Evolutionary conservation across 2,888 invertebrate genomes (phyloP).

Genomic region (Thymelicus sylvestris): DNA sequence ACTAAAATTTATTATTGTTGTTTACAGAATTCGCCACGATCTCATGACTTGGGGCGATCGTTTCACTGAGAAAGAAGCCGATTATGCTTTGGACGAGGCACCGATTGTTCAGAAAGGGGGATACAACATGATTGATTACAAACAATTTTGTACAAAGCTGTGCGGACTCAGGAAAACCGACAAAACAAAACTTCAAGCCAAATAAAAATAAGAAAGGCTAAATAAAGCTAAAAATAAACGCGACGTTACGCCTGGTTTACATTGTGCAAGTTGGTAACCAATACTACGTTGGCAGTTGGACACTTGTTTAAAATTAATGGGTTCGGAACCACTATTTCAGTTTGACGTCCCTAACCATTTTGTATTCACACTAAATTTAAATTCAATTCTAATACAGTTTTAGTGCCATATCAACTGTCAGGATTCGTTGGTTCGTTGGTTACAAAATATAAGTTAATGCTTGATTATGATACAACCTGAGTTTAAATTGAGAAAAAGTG

Average conservation of each 20-base stretch:
- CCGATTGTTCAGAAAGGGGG: constrained; percentile 84
- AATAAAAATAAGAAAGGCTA: constrained; percentile 8
- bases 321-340: constrained; percentile 1
- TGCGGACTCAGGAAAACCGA: constrained; percentile 83
- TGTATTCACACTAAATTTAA: neutral
- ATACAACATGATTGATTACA: constrained; percentile 85
- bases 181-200: constrained; percentile 44
- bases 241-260: constrained; percentile 5
- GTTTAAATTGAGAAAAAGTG: too few relatives aligned
- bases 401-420: neutral
- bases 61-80: constrained; percentile 86
- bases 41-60: constrained; percentile 87
- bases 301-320: constrained; percentile 13
- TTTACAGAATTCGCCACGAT: constrained; percentile 86
- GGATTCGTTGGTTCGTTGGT: neutral
- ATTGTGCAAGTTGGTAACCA: constrained; percentile 11
- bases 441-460: too few relatives aligned
- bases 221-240: neutral
- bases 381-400: constrained; percentile 13
- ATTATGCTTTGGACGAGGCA: constrained; percentile 86
- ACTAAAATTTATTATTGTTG: constrained; percentile 22
- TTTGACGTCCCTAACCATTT: constrained; percentile 6
- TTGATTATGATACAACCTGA: too few relatives aligned
- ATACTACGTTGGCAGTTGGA: constrained; percentile 7
- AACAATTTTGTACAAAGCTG: constrained; percentile 85